Base-by-base conservation (phyloP, 1,140 invertebrate genomes). In the Apis laboriosa region DNA sequence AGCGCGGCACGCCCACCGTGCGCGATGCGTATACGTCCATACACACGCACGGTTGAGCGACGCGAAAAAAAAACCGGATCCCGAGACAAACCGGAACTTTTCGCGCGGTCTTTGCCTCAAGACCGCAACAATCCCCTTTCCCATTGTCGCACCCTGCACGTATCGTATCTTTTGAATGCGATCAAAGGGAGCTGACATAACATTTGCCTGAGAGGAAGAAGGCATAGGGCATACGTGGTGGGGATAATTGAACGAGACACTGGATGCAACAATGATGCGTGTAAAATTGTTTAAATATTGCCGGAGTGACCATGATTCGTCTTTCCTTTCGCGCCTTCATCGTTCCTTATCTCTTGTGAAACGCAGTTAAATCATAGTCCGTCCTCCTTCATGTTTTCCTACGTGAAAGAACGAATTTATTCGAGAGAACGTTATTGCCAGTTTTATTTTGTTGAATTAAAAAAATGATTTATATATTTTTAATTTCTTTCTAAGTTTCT, bases 91-190 rank as follows among this genome's bases (percentile, higher is more conserved):
- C 58, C 56, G 61, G n/a, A 71, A 79, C 60, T 75, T 63, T 86
- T 85, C 81, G 66, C 75, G 78, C 82, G 77, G 84, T 83, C 88
- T 88, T 91, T 92, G 87, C 85, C 87, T 90, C 89, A 84, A 90
- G 85, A 91, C 90, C 90, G 77, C 89, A 91, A 90, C 77, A 76
- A 84, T 83, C 70, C 78, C 88, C 86, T 77, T n/a, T 11, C 83
- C 75, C 43, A 73, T 88, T 84, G 78, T 88, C 75, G 61, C 68
- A 58, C 63, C 70, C 67, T 21, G 55, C 77, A 28, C 63, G 17
- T 5, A 63, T 63, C 15, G 55, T 53, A 80, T 79, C 51, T 53
- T 13, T 17, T 66, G 60, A 55, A 34, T 61, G 43, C 15, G 34
- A 53, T 34, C 74, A 15, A 43, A 53, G 19, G 24, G 49, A 70